Evolutionary conservation across 2,113 vertebrate genomes (phyloP).

Genomic region (Hyperopisus bebe): DNA sequence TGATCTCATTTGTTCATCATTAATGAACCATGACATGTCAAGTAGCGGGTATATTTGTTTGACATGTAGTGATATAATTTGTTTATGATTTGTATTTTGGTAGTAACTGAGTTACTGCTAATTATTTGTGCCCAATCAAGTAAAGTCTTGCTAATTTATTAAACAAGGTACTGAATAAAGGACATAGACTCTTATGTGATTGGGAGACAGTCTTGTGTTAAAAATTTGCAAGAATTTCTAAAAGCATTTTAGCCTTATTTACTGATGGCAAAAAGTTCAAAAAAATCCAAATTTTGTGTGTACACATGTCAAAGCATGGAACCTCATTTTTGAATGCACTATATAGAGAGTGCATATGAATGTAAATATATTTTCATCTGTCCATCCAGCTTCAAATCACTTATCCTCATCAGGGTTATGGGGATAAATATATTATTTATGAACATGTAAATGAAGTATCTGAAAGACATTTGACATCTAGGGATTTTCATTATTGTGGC

Average conservation of each 20-base stretch:
- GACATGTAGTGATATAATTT: no score
- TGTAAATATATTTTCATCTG: neutral
- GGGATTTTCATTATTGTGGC: neutral
- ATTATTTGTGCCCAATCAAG: neutral
- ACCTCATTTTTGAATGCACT: neutral
- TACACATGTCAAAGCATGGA: neutral
- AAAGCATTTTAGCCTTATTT: neutral
- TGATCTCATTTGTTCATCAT: no score
- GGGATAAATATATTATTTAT: neutral
- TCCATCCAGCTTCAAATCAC: neutral
- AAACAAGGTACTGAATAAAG: neutral
- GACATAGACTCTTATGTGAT: neutral
- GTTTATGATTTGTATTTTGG: no score
- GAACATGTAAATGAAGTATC: neutral
- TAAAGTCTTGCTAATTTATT: neutral
- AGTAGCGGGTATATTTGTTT: no score
- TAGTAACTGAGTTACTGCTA: neutral
- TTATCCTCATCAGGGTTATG: neutral
- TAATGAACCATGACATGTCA: no score
- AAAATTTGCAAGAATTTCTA: neutral
- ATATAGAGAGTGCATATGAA: neutral
- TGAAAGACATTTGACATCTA: neutral
- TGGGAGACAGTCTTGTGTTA: neutral
- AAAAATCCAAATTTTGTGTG: neutral
- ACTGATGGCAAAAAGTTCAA: neutral